phyloP scores from a whole-genome alignment of 2,113 vertebrate genomes.

The Scomber scombrus region DNA sequence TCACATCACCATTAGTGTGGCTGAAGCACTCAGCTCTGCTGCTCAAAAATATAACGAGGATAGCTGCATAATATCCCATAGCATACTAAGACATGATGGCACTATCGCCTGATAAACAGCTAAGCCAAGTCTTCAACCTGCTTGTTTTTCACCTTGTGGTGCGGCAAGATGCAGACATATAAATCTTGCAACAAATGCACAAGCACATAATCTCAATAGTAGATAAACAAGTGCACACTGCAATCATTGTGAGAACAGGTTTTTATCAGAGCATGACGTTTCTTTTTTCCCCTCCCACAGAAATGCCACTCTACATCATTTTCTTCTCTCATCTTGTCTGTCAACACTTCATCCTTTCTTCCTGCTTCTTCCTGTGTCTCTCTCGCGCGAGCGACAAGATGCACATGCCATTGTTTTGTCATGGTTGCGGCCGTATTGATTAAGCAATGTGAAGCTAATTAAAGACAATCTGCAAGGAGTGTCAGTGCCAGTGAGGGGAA shows the following conservation, averaged over 20 bases:
- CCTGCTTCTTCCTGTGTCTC: conserved; percentile 51
- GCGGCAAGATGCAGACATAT: conserved; percentile 10
- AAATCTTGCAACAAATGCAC: conserved; percentile 27
- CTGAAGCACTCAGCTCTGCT: conserved; percentile 55
- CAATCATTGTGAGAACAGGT: conserved; percentile 56
- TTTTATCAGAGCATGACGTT: conserved; percentile 60
- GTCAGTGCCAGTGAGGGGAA: conserved; percentile 64
- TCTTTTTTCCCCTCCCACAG: conserved; percentile 17
- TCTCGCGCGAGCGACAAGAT: conserved; percentile 45
- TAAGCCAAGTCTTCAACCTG: conserved; percentile 9
- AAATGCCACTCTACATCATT: conserved; percentile 73
- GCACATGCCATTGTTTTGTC: conserved; percentile 73
- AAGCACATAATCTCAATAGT: conserved; percentile 6
- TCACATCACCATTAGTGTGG: conserved; percentile 73
- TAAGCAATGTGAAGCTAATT: conserved; percentile 78
- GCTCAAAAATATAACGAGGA: conserved; percentile 62
- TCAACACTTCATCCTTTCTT: conserved; percentile 53
- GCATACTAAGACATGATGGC: conserved; percentile 28
- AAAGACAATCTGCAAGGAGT: conserved; percentile 76
- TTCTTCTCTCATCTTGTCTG: conserved; percentile 56
- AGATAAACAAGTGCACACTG: conserved; percentile 45
- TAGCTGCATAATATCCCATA: conserved; percentile 41
- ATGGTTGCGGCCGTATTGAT: conserved; percentile 74
- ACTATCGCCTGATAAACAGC: conserved; percentile 15
- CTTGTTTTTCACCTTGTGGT: conserved; percentile 9